A percentile compares a stretch with the other conserved stretches of the same genome.
Conservation (phyloP, 2,113 vertebrate species). For the Poeciliopsis occidentalis region DNA sequence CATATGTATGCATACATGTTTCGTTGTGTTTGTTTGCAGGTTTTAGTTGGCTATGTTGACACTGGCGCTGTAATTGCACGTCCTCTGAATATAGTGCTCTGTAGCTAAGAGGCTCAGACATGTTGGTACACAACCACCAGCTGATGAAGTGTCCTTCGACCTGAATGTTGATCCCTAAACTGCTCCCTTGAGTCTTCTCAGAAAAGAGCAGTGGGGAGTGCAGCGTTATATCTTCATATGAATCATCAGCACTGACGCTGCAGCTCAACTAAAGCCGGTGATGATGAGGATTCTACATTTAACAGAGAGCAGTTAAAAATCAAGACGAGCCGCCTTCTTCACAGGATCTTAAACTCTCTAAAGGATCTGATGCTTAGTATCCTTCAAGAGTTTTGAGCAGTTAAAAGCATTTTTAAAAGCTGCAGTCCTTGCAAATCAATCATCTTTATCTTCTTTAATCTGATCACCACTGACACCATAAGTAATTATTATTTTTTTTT, state of each 20-base stretch:
- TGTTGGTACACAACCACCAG: conserved; percentile 44
- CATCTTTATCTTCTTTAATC: conserved; percentile 7
- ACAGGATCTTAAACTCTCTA: background rate
- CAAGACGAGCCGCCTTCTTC: background rate
- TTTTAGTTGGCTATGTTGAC: conserved; percentile 14
- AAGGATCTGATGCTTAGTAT: background rate
- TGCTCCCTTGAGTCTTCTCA: conserved; percentile 14
- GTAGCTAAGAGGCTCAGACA: conserved; percentile 33
- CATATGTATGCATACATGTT: background rate
- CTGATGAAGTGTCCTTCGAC: conserved; percentile 52
- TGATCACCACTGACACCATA: conserved; percentile 1
- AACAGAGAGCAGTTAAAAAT: background rate
- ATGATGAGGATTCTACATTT: background rate
- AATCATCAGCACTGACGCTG: background rate
- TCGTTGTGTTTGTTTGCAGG: background rate
- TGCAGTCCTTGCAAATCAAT: background rate
- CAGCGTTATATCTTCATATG: background rate
- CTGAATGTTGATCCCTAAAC: conserved; percentile 34
- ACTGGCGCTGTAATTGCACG: conserved; percentile 19
- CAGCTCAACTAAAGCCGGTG: background rate
- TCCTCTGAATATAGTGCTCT: conserved; percentile 16
- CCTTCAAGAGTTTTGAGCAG: background rate
- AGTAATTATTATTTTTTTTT: background rate
- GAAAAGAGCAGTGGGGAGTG: conserved; percentile 12
- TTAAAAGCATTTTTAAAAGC: background rate